These are phyloP conservation scores for Schizopygopsis malacanthus DNA, from an alignment of 2,797 vertebrate genomes.

Conservation along the genomic window DNA sequence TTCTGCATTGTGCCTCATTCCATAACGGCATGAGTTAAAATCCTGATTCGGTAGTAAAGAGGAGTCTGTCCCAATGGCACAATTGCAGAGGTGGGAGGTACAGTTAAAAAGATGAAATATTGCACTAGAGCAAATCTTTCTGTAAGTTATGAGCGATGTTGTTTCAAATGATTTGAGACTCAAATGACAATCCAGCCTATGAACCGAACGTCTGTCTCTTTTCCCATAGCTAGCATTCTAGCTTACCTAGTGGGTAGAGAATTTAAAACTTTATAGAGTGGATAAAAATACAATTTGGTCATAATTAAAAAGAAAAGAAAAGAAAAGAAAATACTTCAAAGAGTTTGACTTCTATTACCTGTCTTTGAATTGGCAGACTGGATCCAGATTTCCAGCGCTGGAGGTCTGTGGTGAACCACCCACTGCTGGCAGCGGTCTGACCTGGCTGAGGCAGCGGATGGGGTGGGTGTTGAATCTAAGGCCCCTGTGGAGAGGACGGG, in stretches of 20 bases:
- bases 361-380: conserved; percentile 37
- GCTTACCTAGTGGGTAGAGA: neutral
- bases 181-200: conserved; percentile 12
- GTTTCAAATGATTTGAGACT: neutral
- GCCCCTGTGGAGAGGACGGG: neutral
- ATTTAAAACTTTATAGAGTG: neutral
- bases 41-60: conserved; percentile 1
- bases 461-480: conserved; percentile 16
- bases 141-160: neutral
- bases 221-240: neutral
- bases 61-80: conserved; percentile 12
- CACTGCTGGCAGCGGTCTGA: conserved; percentile 35
- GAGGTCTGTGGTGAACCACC: conserved; percentile 20
- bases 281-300: neutral
- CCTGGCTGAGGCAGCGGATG: conserved; percentile 9
- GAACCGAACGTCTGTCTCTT: neutral
- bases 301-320: neutral
- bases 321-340: neutral
- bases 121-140: neutral
- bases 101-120: conserved; percentile 19
- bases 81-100: conserved; percentile 10
- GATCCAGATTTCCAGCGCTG: conserved; percentile 27
- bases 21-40: neutral
- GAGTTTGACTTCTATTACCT: neutral
- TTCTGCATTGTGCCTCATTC: neutral